phyloP scores from a whole-genome alignment of 35 echinoderm and acorn worm species.

The Lytechinus pictus region DNA sequence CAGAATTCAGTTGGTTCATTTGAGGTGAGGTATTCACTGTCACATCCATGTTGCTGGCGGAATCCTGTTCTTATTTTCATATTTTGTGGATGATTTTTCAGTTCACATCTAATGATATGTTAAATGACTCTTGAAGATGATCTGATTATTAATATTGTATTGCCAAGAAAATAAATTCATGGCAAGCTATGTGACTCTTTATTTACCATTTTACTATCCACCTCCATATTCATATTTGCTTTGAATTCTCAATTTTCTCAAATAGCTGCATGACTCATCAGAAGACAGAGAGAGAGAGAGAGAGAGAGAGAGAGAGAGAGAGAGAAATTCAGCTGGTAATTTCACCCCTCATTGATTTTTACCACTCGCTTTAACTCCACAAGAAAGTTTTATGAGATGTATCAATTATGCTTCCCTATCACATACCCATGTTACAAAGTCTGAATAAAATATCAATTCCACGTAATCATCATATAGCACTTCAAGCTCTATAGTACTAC shows the following conservation, averaged over 20 bases:
- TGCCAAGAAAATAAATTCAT: too few species aligned
- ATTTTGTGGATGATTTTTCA: too few species aligned
- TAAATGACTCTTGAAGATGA: too few species aligned
- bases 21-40: background rate
- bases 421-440: background rate
- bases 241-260: background rate
- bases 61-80: too few species aligned
- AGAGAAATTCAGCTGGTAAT: background rate
- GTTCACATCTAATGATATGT: too few species aligned
- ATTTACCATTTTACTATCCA: background rate
- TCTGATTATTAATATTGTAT: too few species aligned
- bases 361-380: background rate
- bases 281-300: background rate
- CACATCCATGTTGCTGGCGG: background rate
- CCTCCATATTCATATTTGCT: background rate
- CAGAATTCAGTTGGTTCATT: background rate
- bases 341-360: background rate
- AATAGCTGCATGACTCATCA: background rate
- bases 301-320: background rate
- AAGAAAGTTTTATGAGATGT: background rate
- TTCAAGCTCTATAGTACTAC: background rate
- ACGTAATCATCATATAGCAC: background rate
- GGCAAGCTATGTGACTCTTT: too few species aligned
- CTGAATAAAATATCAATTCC: background rate
- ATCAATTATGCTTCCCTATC: background rate